Percentiles rank a stretch among this genome's conserved stretches.
Evolutionary conservation across 2,888 invertebrate species (phyloP).

Genomic region (Rapana venosa): DNA sequence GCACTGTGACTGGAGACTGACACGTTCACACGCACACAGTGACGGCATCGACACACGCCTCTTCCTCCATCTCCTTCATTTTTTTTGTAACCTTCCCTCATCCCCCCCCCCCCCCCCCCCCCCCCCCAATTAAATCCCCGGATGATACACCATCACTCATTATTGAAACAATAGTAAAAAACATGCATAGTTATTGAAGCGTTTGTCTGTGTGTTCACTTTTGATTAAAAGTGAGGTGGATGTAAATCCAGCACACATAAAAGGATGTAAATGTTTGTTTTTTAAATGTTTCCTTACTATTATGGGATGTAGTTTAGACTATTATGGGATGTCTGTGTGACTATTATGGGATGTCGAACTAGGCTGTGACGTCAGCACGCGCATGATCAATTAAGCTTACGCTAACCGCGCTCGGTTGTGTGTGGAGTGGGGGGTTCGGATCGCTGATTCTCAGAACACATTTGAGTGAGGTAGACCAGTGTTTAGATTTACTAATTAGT

Average conservation of each 20-base stretch:
- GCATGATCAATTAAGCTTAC: constrained; percentile 42
- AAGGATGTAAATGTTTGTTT: not conserved
- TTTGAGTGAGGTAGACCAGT: not conserved
- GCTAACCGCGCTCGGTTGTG: constrained; percentile 1
- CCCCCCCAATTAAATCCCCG: not conserved
- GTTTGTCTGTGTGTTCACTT: constrained; percentile 22
- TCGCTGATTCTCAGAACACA: not conserved
- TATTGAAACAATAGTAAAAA: not conserved
- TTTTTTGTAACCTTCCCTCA: not conserved
- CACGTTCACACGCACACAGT: not conserved
- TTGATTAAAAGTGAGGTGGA: not conserved
- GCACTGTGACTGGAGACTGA: not conserved
- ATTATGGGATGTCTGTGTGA: constrained; percentile 41
- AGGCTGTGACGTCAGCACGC: constrained; percentile 41
- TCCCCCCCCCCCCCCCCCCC: not conserved
- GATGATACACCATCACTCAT: not conserved
- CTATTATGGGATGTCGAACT: constrained; percentile 43
- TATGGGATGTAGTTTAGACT: constrained; percentile 30
- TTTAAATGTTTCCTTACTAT: not conserved
- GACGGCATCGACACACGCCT: not conserved
- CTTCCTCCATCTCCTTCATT: not conserved
- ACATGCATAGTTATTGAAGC: not conserved
- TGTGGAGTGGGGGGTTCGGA: constrained; percentile 21
- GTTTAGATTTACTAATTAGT: not conserved
- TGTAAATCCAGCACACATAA: not conserved